Conservation (phyloP, 2,888 invertebrate genomes). For the Esperia sulphurella region DNA sequence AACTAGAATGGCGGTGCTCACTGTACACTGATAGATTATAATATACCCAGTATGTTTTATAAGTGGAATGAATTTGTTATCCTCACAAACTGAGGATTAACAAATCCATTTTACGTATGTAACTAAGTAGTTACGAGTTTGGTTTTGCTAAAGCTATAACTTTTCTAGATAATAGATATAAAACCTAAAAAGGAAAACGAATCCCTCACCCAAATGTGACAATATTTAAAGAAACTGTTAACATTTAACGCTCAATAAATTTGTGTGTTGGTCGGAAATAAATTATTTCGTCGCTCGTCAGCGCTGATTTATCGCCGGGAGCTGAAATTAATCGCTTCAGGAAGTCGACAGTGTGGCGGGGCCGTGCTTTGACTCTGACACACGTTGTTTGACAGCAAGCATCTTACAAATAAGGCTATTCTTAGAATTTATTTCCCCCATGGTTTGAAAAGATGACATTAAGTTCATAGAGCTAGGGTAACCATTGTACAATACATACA, state of each 20-base stretch:
- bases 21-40: too few relatives aligned
- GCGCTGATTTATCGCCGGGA: conserved; percentile 45
- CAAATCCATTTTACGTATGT: too few relatives aligned
- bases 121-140: too few relatives aligned
- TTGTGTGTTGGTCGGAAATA: conserved; percentile 41
- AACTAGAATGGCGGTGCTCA: too few relatives aligned
- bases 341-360: conserved; percentile 34
- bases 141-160: too few relatives aligned
- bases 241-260: conserved; percentile 43
- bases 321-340: conserved; percentile 57
- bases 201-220: not conserved
- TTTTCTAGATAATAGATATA: too few relatives aligned
- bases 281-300: conserved; percentile 51
- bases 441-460: not conserved
- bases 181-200: too few relatives aligned
- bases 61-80: too few relatives aligned
- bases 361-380: conserved; percentile 1
- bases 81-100: too few relatives aligned
- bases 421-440: not conserved
- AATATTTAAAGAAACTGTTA: conserved; percentile 36
- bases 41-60: too few relatives aligned
- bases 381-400: conserved; percentile 4
- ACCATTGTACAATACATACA: too few relatives aligned
- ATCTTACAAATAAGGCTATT: not conserved
- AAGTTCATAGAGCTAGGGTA: too few relatives aligned